These are phyloP conservation scores for Metacarcinus magister DNA, from an alignment of 2,888 invertebrate species.

Conservation along the genomic window DNA sequence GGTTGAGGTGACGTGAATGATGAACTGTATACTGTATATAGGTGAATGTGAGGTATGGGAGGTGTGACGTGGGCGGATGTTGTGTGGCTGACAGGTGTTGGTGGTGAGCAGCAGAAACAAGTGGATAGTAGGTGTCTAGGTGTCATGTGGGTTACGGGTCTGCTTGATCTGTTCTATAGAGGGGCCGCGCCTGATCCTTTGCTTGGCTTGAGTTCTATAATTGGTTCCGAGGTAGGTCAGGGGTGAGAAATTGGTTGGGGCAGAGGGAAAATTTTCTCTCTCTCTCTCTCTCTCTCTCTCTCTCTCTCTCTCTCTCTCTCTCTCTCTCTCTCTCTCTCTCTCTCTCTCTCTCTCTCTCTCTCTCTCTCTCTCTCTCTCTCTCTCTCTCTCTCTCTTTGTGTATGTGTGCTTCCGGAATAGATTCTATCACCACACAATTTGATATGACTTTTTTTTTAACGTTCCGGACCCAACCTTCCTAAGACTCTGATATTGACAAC, in stretches of 20 bases:
- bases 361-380: background rate
- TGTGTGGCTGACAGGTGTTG: background rate
- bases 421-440: background rate
- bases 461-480: background rate
- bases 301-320: constrained; percentile 11
- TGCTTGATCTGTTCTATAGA: too few relatives aligned
- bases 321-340: background rate
- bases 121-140: too few relatives aligned
- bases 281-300: constrained; percentile 10
- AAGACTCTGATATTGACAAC: background rate
- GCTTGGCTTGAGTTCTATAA: background rate
- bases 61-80: background rate
- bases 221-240: background rate
- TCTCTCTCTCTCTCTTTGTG: too few relatives aligned
- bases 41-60: background rate
- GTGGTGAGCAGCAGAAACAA: background rate
- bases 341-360: constrained; percentile 15
- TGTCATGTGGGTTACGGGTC: too few relatives aligned
- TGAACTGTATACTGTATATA: background rate
- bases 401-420: too few relatives aligned
- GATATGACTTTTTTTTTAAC: background rate
- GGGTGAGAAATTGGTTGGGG: background rate
- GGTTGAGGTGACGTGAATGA: background rate
- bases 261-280: background rate
- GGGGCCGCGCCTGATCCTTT: too few relatives aligned